Evolutionary conservation across 2,797 vertebrate species (phyloP).

Genomic region (Pterois miles): DNA sequence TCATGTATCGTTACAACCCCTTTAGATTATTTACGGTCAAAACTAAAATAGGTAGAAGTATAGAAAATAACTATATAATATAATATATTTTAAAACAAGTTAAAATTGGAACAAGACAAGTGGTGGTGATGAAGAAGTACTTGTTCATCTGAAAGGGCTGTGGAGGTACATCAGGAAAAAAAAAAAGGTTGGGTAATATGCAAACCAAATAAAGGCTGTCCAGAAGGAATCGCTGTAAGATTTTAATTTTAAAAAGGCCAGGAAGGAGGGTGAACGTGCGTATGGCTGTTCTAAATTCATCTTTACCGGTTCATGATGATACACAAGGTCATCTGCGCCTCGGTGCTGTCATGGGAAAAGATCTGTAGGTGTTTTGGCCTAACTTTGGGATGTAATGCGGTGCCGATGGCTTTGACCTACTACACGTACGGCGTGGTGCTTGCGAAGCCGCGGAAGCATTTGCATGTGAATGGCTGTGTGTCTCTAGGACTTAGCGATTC

Average conservation of each 20-base stretch:
- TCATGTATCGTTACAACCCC: too few relatives aligned
- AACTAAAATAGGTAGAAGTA: neutral
- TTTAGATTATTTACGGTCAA: neutral
- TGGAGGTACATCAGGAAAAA: neutral
- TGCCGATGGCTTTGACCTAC: constrained; percentile 34
- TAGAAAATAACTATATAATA: too few relatives aligned
- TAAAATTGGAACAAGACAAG: neutral
- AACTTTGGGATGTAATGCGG: constrained; percentile 58
- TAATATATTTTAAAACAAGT: too few relatives aligned
- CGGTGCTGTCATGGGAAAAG: constrained; percentile 30
- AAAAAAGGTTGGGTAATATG: neutral
- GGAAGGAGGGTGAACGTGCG: neutral
- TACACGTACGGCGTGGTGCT: constrained; percentile 7
- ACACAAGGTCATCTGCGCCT: constrained; percentile 43
- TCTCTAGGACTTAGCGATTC: constrained; percentile 49
- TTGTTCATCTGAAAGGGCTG: neutral
- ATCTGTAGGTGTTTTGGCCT: constrained; percentile 46
- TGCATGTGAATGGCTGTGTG: constrained; percentile 21
- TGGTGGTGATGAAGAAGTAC: neutral
- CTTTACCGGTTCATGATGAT: constrained; percentile 6
- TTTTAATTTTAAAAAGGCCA: neutral
- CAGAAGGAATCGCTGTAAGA: neutral
- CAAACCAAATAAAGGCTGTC: neutral
- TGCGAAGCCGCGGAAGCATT: constrained; percentile 3
- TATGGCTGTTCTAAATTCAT: constrained; percentile 29